These are phyloP conservation scores for Caerostris extrusa DNA, from an alignment of 1,140 invertebrate species.

Conservation along the genomic window DNA sequence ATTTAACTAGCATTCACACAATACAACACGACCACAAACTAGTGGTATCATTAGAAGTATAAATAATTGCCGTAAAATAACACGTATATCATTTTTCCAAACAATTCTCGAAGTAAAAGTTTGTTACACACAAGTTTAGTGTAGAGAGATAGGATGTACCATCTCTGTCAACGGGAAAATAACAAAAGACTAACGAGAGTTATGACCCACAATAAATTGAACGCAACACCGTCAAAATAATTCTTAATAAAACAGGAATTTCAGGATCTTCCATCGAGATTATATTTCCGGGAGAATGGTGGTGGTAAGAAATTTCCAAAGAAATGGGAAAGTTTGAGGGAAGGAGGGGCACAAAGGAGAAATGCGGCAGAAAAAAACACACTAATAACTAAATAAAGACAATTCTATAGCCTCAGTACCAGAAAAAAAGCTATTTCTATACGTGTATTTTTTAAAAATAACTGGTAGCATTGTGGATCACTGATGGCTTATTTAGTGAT, in stretches of 20 bases:
- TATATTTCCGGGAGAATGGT: conserved; percentile 14
- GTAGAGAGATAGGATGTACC: background rate
- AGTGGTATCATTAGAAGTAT: background rate
- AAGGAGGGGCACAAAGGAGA: background rate
- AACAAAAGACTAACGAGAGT: conserved; percentile 33
- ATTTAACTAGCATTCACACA: no score
- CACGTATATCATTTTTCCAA: background rate
- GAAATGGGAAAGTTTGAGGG: conserved; percentile 15
- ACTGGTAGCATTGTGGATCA: background rate
- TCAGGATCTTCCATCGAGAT: conserved; percentile 32
- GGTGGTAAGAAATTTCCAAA: background rate
- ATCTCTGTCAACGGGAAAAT: background rate
- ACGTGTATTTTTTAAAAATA: background rate
- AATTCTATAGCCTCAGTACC: background rate
- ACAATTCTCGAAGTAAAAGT: background rate
- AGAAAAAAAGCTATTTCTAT: background rate
- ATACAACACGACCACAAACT: no score
- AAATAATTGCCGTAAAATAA: background rate
- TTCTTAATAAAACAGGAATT: conserved; percentile 60
- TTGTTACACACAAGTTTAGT: background rate
- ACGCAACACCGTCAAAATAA: conserved; percentile 60
- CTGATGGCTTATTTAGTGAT: no score
- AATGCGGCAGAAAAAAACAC: conserved; percentile 50
- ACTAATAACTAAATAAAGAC: conserved; percentile 38
- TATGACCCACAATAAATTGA: conserved; percentile 60